Evolutionary conservation across 2,797 vertebrate species (phyloP).

Genomic region (Xenops minutus): DNA sequence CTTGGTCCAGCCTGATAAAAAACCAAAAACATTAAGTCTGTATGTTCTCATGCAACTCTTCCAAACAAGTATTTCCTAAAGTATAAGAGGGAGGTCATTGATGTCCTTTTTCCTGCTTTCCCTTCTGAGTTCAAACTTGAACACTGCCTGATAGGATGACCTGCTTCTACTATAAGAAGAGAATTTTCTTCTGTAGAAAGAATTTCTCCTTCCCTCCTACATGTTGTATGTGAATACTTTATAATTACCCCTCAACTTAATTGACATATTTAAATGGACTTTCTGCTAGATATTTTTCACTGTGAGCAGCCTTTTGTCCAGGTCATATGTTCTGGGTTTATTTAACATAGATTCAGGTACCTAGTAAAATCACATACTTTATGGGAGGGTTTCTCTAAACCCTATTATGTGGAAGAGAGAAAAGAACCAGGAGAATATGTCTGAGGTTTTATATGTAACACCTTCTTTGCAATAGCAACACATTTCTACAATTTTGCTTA

Average conservation of each 20-base stretch:
- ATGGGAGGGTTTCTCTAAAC: neutral
- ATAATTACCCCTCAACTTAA: neutral
- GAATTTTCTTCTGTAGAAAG: neutral
- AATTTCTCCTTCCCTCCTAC: neutral
- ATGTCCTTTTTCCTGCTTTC: conserved; percentile 14
- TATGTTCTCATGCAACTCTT: conserved; percentile 30
- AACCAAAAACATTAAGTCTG: neutral
- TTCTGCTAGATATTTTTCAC: neutral
- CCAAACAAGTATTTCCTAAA: conserved; percentile 51
- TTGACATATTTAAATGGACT: neutral
- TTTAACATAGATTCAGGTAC: neutral
- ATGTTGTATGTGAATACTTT: neutral
- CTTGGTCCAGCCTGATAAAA: conserved; percentile 39
- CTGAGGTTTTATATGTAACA: neutral
- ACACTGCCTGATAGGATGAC: neutral
- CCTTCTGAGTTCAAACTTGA: neutral
- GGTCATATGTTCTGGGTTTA: neutral
- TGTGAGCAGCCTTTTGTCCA: neutral
- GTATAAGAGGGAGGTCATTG: neutral
- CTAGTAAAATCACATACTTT: neutral
- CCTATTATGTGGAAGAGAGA: neutral
- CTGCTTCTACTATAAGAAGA: neutral
- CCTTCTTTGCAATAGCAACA: neutral
- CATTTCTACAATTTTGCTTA: neutral
- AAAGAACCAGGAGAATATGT: neutral